Evolutionary conservation across 2,113 vertebrate species (phyloP).

Genomic region (Phylloscopus trochilus): DNA sequence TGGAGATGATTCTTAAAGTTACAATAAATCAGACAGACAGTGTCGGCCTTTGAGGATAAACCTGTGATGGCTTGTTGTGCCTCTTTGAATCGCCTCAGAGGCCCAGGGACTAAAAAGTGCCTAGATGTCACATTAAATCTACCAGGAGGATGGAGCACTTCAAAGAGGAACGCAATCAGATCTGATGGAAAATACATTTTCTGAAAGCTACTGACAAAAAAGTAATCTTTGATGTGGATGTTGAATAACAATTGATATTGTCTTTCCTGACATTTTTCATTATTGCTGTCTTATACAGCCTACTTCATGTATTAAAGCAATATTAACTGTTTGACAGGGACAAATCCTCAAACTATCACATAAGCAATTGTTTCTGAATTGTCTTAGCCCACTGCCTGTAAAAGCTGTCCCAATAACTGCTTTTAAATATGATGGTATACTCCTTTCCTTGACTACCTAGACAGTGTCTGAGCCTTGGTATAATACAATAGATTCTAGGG

Average conservation of each 20-base stretch:
- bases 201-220: constrained; percentile 91
- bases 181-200: constrained; percentile 91
- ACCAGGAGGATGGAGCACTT: constrained; percentile 84
- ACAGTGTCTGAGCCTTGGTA: constrained; percentile 71
- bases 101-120: constrained; percentile 85
- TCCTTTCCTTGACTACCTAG: constrained; percentile 72
- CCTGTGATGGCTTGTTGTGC: constrained; percentile 87
- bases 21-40: constrained; percentile 91
- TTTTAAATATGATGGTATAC: constrained; percentile 78
- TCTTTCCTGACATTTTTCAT: constrained; percentile 99
- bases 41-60: constrained; percentile 88
- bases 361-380: constrained; percentile 90
- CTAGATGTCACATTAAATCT: constrained; percentile 90
- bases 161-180: constrained; percentile 87
- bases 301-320: constrained; percentile 92
- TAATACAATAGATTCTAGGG: constrained; percentile 69
- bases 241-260: constrained; percentile 99
- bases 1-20: constrained; percentile 87
- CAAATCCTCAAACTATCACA: constrained; percentile 92
- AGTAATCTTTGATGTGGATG: constrained; percentile 94
- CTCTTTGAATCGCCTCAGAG: constrained; percentile 85
- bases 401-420: constrained; percentile 80
- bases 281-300: constrained; percentile 93
- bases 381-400: constrained; percentile 81
- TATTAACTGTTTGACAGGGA: constrained; percentile 92